Base-by-base conservation (phyloP, 2,888 invertebrate genomes). In the Syrista parreyssii region DNA sequence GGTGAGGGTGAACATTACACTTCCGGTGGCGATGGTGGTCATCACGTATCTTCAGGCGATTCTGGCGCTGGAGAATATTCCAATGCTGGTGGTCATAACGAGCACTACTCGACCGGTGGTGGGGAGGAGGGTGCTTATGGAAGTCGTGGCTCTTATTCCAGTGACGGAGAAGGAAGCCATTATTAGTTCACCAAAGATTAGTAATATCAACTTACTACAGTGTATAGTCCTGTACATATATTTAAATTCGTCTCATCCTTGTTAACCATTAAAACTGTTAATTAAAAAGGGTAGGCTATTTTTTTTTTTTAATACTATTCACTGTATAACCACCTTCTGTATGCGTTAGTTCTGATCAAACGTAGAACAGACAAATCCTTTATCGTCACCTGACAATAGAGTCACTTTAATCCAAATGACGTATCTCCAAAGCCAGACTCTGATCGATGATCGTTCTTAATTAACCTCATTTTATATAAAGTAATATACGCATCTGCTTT, bases 51-150 rank as follows among this genome's bases (percentile, higher is more conserved):
- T 76, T 85, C 82, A 68, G 87, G 80, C 55, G 81, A 75, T 34
- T 55, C 84, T 69, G 83, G 82, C 76, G 83, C 83, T 55, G 84
- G 86, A 78, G 86, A 85, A 84, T 88, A 90, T 78, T 82, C 82
- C 73, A 81, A 83, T 80, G 85, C 83, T 40, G 85, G 80, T 75
- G 85, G 83, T 73, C 84, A 85, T 76, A 84, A 82, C 73, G 86
- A 86, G 79, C 83, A 84, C 75, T 88, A 89, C 80, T 85, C 86
- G 35, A 81, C 82, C 15, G 84, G 85, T 12, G 87, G 84, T 31
- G 85, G 81, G 3, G 84, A 81, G 55, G 86, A 86, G 32, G 87
- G 85, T 55, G 84, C 88, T 68, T 86, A 88, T 74, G 86, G 82
- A 30, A 82, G 75, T 36, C 84, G 82, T 75, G 81, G 83, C 68